Conservation (phyloP, 2,113 vertebrate genomes). For the Chamaetylas fuelleborni region DNA sequence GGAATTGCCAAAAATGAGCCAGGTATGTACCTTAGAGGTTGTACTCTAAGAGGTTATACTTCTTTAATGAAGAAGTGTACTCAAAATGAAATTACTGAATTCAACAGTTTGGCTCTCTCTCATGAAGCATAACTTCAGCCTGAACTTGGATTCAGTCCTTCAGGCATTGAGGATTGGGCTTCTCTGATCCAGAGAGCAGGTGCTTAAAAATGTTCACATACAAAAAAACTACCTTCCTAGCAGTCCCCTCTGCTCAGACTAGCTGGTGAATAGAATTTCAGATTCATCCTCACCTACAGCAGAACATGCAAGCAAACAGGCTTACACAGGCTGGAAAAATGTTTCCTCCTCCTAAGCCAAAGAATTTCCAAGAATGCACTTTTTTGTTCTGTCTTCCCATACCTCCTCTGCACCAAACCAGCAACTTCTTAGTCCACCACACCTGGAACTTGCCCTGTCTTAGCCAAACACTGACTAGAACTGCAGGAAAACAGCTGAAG, state of each 20-base stretch:
- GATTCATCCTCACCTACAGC: background rate
- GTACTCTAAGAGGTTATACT: background rate
- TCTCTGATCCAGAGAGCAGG: background rate
- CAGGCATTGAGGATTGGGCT: background rate
- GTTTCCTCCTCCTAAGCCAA: background rate
- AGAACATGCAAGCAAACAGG: background rate
- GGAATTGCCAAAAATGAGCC: conserved; percentile 89
- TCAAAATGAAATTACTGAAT: background rate
- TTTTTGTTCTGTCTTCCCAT: background rate
- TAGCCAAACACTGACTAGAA: background rate
- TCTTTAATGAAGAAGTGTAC: background rate
- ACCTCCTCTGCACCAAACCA: background rate
- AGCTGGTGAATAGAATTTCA: background rate
- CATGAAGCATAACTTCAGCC: background rate
- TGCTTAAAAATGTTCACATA: background rate
- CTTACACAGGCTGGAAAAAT: background rate
- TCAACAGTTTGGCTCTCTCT: background rate
- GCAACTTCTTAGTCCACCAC: background rate
- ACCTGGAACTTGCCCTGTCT: background rate
- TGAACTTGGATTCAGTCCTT: background rate
- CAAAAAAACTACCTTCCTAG: background rate
- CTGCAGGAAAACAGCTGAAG: background rate
- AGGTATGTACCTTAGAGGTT: conserved; percentile 77
- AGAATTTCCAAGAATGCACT: background rate
- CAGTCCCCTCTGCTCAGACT: background rate